Evolutionary conservation across 2,113 vertebrate species (phyloP).

Genomic region (Himantopus leucocephalus): DNA sequence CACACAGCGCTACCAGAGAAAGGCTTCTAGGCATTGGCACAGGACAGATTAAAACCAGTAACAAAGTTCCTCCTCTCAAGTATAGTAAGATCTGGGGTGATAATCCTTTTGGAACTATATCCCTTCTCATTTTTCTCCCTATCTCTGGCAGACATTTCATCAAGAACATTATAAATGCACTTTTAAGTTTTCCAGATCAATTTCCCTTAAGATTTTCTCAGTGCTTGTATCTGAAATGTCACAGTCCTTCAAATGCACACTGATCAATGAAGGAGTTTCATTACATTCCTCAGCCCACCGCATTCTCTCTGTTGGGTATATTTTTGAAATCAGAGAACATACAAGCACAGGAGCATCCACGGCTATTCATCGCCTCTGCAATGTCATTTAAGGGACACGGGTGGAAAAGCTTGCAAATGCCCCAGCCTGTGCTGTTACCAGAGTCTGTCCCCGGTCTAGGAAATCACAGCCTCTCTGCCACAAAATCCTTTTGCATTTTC

Average conservation of each 20-base stretch:
- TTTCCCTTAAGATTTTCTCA: not conserved
- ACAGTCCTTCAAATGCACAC: not conserved
- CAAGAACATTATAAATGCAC: not conserved
- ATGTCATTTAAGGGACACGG: not conserved
- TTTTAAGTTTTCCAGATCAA: not conserved
- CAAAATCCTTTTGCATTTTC: not conserved
- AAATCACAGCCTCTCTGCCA: not conserved
- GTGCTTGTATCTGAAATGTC: not conserved
- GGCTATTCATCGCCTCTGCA: not conserved
- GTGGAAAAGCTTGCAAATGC: not conserved
- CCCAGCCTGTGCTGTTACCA: not conserved
- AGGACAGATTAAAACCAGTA: not conserved
- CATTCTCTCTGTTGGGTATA: not conserved
- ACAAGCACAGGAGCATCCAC: not conserved
- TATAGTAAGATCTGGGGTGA: not conserved
- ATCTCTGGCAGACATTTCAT: not conserved
- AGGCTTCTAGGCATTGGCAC: not conserved
- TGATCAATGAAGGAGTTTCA: not conserved
- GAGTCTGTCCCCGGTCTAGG: not conserved
- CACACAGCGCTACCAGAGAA: not conserved
- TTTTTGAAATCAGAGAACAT: not conserved
- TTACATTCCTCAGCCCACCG: not conserved
- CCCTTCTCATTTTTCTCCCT: not conserved
- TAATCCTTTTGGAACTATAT: not conserved
- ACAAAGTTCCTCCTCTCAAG: not conserved